Conservation (phyloP, 2,888 invertebrate species). For the Andrena haemorrhoa region DNA sequence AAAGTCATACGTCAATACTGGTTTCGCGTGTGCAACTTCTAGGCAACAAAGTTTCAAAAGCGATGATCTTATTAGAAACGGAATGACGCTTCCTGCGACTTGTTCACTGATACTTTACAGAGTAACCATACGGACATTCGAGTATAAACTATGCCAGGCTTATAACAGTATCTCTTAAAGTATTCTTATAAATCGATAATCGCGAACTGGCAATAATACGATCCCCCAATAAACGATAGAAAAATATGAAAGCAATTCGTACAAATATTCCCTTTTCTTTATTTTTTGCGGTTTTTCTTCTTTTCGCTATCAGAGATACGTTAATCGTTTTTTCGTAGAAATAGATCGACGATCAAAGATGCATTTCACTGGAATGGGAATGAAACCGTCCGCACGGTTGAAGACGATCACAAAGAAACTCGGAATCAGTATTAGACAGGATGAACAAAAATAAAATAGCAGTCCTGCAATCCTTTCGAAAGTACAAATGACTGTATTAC, state of each 20-base stretch:
- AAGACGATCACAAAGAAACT: constrained; percentile 16
- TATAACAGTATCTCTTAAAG: constrained; percentile 40
- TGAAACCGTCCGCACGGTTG: constrained; percentile 19
- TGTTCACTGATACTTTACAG: constrained; percentile 36
- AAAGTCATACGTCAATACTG: constrained; percentile 63
- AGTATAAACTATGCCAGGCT: constrained; percentile 56
- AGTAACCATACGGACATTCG: constrained; percentile 50
- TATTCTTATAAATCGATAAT: constrained; percentile 35
- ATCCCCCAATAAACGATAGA: constrained; percentile 44
- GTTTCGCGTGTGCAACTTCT: constrained; percentile 51
- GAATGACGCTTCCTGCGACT: constrained; percentile 33
- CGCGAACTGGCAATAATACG: constrained; percentile 32
- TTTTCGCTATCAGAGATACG: constrained; percentile 4
- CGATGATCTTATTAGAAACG: constrained; percentile 39
- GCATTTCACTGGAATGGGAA: constrained; percentile 16
- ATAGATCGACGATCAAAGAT: neutral
- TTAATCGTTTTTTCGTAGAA: neutral
- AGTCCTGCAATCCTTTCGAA: constrained; percentile 9
- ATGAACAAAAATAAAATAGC: constrained; percentile 16
- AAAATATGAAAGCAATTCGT: constrained; percentile 45
- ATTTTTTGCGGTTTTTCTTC: neutral
- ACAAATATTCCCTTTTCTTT: neutral
- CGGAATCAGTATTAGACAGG: constrained; percentile 25
- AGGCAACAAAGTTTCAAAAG: constrained; percentile 46
- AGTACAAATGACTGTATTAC: constrained; percentile 17